Conservation (phyloP, 2,888 invertebrate genomes). For the Lasioglossum villosulum region DNA sequence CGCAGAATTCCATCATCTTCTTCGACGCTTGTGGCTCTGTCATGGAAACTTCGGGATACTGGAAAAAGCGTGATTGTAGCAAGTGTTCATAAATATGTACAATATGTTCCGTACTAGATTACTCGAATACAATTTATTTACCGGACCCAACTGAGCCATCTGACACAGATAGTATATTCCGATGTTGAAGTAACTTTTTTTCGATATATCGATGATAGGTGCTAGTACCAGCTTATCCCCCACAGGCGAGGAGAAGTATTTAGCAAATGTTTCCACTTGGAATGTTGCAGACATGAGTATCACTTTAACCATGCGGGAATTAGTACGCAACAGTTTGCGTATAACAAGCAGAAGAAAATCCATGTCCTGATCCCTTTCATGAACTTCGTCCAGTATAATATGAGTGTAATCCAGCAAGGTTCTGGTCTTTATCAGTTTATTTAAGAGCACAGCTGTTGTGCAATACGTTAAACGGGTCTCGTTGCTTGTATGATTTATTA, state of each 20-base stretch:
- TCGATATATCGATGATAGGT: conserved; percentile 86
- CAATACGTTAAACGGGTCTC: conserved; percentile 90
- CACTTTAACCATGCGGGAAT: conserved; percentile 88
- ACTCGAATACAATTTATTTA: conserved; percentile 60
- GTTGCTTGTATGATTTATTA: conserved; percentile 86
- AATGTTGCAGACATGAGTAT: conserved; percentile 98
- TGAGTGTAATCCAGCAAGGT: conserved; percentile 93
- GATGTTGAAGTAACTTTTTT: conserved; percentile 86
- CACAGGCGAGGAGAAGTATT: conserved; percentile 85
- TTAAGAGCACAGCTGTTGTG: conserved; percentile 89
- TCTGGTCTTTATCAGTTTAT: conserved; percentile 90
- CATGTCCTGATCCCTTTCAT: conserved; percentile 95
- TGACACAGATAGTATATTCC: conserved; percentile 88
- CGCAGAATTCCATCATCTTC: conserved; percentile 87
- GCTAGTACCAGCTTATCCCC: conserved; percentile 83
- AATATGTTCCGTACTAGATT: background rate
- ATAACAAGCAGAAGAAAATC: conserved; percentile 95
- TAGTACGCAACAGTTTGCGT: conserved; percentile 90
- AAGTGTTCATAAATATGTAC: background rate
- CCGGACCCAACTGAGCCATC: conserved; percentile 73
- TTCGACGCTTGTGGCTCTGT: conserved; percentile 88
- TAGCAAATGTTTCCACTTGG: conserved; percentile 86
- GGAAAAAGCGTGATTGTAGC: conserved; percentile 17
- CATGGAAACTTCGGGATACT: conserved; percentile 83
- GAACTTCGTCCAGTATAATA: conserved; percentile 91